Conservation (phyloP, 2,113 vertebrate genomes). For the Tympanuchus pallidicinctus region DNA sequence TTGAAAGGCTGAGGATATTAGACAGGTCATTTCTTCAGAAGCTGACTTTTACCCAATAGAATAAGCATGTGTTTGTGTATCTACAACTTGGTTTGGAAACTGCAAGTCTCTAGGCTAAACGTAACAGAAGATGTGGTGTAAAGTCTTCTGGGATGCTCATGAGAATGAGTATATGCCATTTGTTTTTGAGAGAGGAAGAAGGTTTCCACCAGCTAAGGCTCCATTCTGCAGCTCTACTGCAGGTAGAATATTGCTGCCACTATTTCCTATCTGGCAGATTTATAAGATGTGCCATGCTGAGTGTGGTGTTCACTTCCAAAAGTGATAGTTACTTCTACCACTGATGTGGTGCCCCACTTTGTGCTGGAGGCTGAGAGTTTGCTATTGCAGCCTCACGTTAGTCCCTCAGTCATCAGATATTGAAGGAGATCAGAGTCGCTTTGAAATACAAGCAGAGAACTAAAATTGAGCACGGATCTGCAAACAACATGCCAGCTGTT, state of each 20-base stretch:
- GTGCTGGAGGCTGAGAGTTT: neutral
- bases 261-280: neutral
- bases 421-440: neutral
- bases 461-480: neutral
- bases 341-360: neutral
- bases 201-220: neutral
- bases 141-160: neutral
- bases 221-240: neutral
- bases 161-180: neutral
- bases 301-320: neutral
- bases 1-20: neutral
- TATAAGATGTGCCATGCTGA: neutral
- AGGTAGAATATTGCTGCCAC: neutral
- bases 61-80: neutral
- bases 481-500: neutral
- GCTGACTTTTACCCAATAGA: neutral
- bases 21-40: neutral
- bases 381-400: accelerated
- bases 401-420: neutral
- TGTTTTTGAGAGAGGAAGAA: neutral
- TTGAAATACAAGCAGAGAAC: neutral
- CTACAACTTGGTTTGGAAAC: neutral
- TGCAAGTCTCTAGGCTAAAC: neutral
- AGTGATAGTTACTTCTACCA: neutral
- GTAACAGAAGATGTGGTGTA: neutral